These are phyloP conservation scores for Peromyscus nudipes DNA, from an alignment of 2,797 vertebrate species.

Conservation along the genomic window DNA sequence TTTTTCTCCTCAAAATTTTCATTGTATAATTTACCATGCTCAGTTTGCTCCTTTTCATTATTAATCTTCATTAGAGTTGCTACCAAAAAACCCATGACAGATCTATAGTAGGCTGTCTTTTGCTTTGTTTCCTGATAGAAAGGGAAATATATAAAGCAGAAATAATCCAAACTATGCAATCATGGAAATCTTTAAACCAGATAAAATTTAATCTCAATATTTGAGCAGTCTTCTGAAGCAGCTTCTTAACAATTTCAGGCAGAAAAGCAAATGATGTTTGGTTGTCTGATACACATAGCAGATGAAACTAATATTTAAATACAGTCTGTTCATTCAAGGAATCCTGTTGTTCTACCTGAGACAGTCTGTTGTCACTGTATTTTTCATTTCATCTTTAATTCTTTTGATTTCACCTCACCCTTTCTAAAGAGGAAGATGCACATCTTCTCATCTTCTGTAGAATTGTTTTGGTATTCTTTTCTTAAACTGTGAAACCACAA, in stretches of 20 bases:
- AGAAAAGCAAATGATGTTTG: neutral
- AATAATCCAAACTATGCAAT: neutral
- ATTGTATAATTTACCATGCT: too few relatives aligned
- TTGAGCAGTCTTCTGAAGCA: neutral
- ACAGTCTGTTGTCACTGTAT: neutral
- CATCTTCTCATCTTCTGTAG: neutral
- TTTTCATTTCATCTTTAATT: neutral
- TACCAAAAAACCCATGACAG: too few relatives aligned
- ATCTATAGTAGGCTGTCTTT: neutral
- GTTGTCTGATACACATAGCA: neutral
- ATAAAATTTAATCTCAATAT: neutral
- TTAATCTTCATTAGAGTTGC: too few relatives aligned
- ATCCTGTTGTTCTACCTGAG: neutral
- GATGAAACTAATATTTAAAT: neutral
- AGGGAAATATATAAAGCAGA: neutral
- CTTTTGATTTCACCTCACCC: too few relatives aligned
- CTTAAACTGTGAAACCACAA: neutral
- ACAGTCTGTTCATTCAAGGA: neutral
- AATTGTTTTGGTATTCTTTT: neutral
- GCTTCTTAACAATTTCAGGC: neutral
- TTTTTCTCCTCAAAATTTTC: too few relatives aligned
- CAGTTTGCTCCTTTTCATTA: too few relatives aligned
- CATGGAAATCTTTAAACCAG: neutral
- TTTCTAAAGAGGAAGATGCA: neutral
- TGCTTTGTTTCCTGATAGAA: neutral